Conservation (phyloP, 2,797 vertebrate genomes). For the Sebastes cheni region DNA sequence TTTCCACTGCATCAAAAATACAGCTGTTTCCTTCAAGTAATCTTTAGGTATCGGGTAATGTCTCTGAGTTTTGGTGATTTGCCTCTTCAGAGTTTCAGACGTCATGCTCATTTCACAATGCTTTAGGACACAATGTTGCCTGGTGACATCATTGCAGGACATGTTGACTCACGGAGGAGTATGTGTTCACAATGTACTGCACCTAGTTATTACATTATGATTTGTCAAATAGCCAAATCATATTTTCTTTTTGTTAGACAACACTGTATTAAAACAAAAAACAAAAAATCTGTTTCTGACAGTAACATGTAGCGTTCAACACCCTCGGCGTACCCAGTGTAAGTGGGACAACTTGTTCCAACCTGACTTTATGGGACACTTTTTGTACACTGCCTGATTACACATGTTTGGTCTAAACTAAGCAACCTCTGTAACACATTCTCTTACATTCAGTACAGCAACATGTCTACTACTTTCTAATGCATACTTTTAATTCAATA, state of each 20-base stretch:
- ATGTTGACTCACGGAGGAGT: slow-evolving; percentile 26
- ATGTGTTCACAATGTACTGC: neutral
- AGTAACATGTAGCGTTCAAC: neutral
- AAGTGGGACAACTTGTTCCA: slow-evolving; percentile 25
- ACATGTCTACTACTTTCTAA: neutral
- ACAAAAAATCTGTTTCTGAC: too few relatives aligned
- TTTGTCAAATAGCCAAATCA: neutral
- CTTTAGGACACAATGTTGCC: slow-evolving; percentile 21
- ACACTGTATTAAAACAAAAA: neutral
- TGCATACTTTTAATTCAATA: neutral
- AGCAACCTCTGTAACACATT: neutral
- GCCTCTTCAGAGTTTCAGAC: neutral
- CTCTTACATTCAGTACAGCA: neutral
- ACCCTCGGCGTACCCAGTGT: neutral
- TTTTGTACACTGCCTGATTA: neutral
- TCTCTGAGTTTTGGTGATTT: neutral
- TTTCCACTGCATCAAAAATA: neutral
- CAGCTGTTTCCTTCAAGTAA: neutral
- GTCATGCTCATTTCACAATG: slow-evolving; percentile 36
- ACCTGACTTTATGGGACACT: slow-evolving; percentile 21
- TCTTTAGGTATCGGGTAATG: neutral
- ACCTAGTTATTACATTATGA: neutral
- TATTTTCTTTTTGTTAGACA: neutral
- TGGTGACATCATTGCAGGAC: slow-evolving; percentile 37
- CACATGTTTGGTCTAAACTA: neutral